phyloP scores from a whole-genome alignment of 2,888 invertebrate genomes.

The Euspilapteryx auroguttella region DNA sequence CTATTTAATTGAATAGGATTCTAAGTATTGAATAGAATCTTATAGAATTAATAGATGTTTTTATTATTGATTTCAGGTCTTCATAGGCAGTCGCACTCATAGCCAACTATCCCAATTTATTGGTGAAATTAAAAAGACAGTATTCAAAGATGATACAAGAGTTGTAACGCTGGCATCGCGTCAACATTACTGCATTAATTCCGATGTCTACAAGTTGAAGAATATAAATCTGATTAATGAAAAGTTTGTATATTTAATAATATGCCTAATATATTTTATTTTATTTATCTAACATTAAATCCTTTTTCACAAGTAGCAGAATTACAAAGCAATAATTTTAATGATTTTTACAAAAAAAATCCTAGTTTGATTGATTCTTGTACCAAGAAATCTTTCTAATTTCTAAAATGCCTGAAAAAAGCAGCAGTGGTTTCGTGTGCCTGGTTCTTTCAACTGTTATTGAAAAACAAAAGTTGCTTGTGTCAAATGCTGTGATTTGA shows the following conservation, averaged over 20 bases:
- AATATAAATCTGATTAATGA: constrained; percentile 87
- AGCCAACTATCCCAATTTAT: constrained; percentile 95
- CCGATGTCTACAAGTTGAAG: constrained; percentile 71
- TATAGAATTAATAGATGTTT: neutral
- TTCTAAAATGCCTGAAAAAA: too few relatives aligned
- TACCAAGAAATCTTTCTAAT: too few relatives aligned
- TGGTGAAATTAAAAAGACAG: constrained; percentile 85
- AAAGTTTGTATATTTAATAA: too few relatives aligned
- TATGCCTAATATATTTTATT: too few relatives aligned
- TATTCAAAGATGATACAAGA: constrained; percentile 69
- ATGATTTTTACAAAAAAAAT: too few relatives aligned
- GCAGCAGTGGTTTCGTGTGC: too few relatives aligned
- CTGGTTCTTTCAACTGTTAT: too few relatives aligned
- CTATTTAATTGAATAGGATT: neutral
- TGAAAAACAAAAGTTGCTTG: too few relatives aligned
- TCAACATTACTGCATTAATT: constrained; percentile 89
- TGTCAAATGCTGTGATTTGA: too few relatives aligned
- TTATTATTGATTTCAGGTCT: constrained; percentile 67
- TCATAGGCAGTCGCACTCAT: constrained; percentile 95
- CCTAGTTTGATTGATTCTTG: too few relatives aligned
- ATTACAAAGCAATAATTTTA: too few relatives aligned
- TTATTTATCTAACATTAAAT: neutral
- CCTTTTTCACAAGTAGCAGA: too few relatives aligned
- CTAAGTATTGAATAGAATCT: neutral
- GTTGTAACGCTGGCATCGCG: constrained; percentile 88